Percentiles rank a stretch among this genome's conserved stretches.
Evolutionary conservation across 2,797 vertebrate genomes (phyloP).

Genomic region (Thunnus albacares): DNA sequence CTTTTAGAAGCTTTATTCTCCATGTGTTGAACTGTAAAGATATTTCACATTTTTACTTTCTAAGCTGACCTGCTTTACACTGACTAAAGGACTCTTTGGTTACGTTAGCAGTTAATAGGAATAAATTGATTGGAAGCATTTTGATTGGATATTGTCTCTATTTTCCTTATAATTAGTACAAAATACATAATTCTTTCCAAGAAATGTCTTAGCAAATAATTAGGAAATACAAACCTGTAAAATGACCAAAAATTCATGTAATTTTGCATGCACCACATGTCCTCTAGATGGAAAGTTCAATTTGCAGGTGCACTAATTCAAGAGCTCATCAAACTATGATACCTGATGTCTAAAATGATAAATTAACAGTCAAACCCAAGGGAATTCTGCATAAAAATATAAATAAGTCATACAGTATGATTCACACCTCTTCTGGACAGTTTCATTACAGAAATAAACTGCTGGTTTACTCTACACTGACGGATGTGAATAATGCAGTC

Average conservation of each 20-base stretch:
- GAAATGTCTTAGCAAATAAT: not conserved
- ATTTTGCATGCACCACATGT: not conserved
- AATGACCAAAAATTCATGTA: not conserved
- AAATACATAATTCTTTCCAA: not conserved
- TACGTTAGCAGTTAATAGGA: too few relatives aligned
- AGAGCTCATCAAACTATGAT: not conserved
- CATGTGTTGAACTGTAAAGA: too few relatives aligned
- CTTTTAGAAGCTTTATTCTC: too few relatives aligned
- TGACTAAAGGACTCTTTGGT: too few relatives aligned
- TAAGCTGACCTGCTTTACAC: too few relatives aligned
- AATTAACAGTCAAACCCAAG: not conserved
- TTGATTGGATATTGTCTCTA: not conserved
- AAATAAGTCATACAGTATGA: constrained; percentile 13
- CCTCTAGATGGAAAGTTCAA: not conserved
- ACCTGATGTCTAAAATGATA: not conserved
- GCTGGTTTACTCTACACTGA: constrained; percentile 7
- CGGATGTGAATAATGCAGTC: constrained; percentile 10
- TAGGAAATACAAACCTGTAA: too few relatives aligned
- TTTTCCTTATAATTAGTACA: not conserved
- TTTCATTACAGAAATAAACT: constrained; percentile 35
- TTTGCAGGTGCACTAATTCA: not conserved
- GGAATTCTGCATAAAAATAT: not conserved
- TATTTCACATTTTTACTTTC: too few relatives aligned
- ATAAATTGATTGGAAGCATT: not conserved
- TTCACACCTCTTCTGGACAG: not conserved